Conservation (phyloP, 2,113 vertebrate species). For the Phalacrocorax aristotelis region DNA sequence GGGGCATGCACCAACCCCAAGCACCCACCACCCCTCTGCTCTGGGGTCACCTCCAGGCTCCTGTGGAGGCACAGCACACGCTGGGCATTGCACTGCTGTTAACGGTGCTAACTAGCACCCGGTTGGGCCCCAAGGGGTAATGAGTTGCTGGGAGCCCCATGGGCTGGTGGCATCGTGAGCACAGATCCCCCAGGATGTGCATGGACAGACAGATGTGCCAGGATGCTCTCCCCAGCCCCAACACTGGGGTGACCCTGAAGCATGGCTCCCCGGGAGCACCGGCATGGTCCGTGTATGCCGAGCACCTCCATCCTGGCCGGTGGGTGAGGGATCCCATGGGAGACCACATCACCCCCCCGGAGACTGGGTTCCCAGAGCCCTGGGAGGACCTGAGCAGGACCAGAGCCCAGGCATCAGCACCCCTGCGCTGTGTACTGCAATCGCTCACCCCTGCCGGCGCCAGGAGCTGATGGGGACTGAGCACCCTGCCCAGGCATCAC, state of each 20-base stretch:
- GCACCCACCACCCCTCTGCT: neutral
- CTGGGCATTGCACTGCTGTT: neutral
- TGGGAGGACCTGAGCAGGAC: too few relatives aligned
- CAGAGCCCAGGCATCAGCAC: neutral
- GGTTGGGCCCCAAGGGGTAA: neutral
- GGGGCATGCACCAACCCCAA: neutral
- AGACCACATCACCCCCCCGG: neutral
- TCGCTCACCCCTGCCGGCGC: neutral
- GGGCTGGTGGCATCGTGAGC: too few relatives aligned
- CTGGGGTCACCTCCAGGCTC: neutral
- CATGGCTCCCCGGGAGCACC: neutral
- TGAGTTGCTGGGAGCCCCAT: neutral
- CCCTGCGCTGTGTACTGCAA: neutral
- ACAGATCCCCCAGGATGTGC: neutral
- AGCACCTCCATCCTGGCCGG: neutral
- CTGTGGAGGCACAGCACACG: neutral
- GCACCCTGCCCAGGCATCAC: neutral
- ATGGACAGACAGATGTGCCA: neutral
- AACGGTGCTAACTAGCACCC: neutral
- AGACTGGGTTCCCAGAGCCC: neutral
- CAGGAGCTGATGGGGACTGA: neutral
- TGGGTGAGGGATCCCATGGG: accelerated
- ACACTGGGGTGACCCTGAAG: neutral
- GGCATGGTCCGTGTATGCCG: neutral
- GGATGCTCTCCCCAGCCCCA: neutral